Percentiles rank a stretch among this genome's conserved stretches.
These are phyloP conservation scores for Calosoma granatense DNA, from an alignment of 1,140 invertebrate genomes.

Conservation along the genomic window DNA sequence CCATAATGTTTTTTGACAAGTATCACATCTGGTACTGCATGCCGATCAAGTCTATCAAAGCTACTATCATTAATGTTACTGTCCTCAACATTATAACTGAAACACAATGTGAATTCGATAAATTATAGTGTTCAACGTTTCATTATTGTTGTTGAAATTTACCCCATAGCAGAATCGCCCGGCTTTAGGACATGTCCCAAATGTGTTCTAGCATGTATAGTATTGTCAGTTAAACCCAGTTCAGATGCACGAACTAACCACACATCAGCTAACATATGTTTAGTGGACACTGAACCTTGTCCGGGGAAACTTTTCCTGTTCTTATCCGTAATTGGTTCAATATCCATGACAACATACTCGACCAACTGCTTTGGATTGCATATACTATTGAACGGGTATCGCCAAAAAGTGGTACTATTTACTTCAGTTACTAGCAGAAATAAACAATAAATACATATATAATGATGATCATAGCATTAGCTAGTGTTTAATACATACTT, in stretches of 20 bases:
- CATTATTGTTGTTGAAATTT: conserved; percentile 26
- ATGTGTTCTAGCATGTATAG: conserved; percentile 83
- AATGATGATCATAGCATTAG: no score
- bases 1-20: conserved; percentile 89
- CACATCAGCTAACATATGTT: conserved; percentile 85
- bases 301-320: conserved; percentile 71
- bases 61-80: conserved; percentile 83
- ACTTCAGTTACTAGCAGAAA: conserved; percentile 77
- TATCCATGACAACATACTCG: conserved; percentile 93
- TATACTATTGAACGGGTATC: conserved; percentile 74
- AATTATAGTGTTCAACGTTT: conserved; percentile 12
- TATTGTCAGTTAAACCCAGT: conserved; percentile 72
- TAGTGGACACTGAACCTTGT: conserved; percentile 74
- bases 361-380: conserved; percentile 84
- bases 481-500: conserved; percentile 45
- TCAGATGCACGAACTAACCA: conserved; percentile 89
- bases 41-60: conserved; percentile 71
- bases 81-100: conserved; percentile 76
- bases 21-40: conserved; percentile 77
- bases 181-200: conserved; percentile 87
- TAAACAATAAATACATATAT: not conserved
- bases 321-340: conserved; percentile 71
- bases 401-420: conserved; percentile 70
- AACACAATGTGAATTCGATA: conserved; percentile 13
- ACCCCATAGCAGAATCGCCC: conserved; percentile 89